Conservation (phyloP, 2,797 vertebrate species). For the Cuniculus paca region DNA sequence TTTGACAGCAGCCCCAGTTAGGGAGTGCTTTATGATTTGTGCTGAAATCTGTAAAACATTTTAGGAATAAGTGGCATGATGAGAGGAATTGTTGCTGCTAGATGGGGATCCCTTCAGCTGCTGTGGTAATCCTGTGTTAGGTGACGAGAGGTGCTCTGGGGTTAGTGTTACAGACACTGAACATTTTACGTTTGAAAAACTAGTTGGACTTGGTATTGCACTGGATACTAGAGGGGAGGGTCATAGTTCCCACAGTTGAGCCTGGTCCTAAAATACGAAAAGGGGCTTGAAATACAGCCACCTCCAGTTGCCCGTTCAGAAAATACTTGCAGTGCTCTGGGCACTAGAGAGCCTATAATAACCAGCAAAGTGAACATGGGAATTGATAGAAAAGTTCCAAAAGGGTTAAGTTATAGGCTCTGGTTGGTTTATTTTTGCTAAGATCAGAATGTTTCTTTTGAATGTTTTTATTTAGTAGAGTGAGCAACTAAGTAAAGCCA, state of each 20-base stretch:
- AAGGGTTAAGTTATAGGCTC: neutral
- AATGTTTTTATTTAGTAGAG: slow-evolving; percentile 32
- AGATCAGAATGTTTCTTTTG: neutral
- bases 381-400: neutral
- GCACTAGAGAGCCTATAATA: neutral
- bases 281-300: neutral
- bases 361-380: neutral
- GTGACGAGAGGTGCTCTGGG: neutral
- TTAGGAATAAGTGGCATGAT: slow-evolving; percentile 1
- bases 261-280: neutral
- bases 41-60: neutral
- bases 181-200: neutral
- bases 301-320: neutral
- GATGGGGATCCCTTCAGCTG: neutral
- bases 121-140: neutral
- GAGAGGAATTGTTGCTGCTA: slow-evolving; percentile 9
- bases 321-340: neutral
- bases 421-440: neutral
- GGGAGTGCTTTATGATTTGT: neutral
- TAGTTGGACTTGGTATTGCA: neutral
- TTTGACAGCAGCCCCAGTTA: neutral
- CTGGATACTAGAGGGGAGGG: slow-evolving; percentile 32
- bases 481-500: slow-evolving; percentile 6
- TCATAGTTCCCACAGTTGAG: neutral
- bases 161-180: neutral